Base-by-base conservation (phyloP, 92 coral and sea anemone species). In the Palythoa grandis region DNA sequence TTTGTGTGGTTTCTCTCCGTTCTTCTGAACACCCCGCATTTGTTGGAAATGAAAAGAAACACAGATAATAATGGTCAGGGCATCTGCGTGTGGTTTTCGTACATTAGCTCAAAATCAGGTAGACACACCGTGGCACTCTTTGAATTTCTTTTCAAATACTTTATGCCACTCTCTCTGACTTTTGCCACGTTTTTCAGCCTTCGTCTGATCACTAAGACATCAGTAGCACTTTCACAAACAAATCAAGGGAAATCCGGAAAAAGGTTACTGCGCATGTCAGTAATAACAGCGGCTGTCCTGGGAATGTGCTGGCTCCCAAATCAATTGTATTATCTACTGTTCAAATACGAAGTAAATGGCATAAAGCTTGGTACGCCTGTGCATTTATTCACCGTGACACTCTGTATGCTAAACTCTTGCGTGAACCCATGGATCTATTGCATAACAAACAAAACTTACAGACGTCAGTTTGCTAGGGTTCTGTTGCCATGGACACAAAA, bases 21-120 rank as follows among this genome's bases (percentile, higher is more conserved):
- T 54, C 87, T 95, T 5, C 88, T 94, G 17, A 95, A 95, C 89
- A 82, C 94, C 25, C 98, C 98, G 13, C 98, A 95, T 79, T 91
- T 95, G 43, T 78, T 94, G 19, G 98, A 95, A 84, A 95, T 95
- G 87, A 87, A 86, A 56, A 87, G 92, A 39, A 60, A 78, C 2
- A 82, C 67, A 25, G 90, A 70, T 47, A 63, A 70, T 37, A 86
- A 90, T 16, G 79, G 86, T 25, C 60, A 70, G 17, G 86, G 70
- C 54, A 84, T 82, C 57, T 95, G 98, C 61, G 60, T 40, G 83
- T 95, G 98, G 98, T 80, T 94, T 39, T 83, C 93, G 2, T 69
- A 86, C 57, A 91, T 92, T 14, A 88, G 95, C 20, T 77, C 84
- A 73, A 86, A 91, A 58, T 58, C 77, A 19, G 85, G 89, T 2